Evolutionary conservation across 35 echinoderm and acorn worm species (phyloP).

Genomic region (Chiridota heheva): DNA sequence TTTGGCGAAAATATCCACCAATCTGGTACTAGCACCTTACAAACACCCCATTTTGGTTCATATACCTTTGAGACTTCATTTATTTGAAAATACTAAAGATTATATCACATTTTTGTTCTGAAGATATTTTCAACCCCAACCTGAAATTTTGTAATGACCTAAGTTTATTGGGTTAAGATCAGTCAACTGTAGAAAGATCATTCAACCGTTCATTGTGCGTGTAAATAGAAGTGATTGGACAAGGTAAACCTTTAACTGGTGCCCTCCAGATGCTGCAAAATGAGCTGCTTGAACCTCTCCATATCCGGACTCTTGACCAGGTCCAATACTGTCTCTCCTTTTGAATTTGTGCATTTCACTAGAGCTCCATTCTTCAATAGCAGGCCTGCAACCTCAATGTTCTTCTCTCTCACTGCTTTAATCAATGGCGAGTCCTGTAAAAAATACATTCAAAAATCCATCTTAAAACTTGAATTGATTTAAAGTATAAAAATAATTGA

Average conservation of each 20-base stretch:
- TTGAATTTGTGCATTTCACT: neutral
- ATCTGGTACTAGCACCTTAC: no score
- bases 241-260: neutral
- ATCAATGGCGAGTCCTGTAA: constrained; percentile 58
- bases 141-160: no score
- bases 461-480: neutral
- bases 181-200: no score
- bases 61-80: no score
- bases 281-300: neutral
- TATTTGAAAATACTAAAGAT: no score
- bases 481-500: neutral
- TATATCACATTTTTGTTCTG: no score
- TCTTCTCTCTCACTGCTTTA: constrained; percentile 13
- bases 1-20: no score
- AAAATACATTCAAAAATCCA: neutral
- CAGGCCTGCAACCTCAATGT: neutral
- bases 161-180: no score
- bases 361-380: constrained; percentile 52
- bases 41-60: no score
- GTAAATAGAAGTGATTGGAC: no score
- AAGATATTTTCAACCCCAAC: no score
- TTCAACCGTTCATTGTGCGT: no score
- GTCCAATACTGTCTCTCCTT: constrained; percentile 32
- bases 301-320: constrained; percentile 6
- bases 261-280: neutral